Percentiles rank a stretch among this genome's conserved stretches.
Conservation (phyloP, 2,797 vertebrate genomes). For the Coracias cyanogaster region DNA sequence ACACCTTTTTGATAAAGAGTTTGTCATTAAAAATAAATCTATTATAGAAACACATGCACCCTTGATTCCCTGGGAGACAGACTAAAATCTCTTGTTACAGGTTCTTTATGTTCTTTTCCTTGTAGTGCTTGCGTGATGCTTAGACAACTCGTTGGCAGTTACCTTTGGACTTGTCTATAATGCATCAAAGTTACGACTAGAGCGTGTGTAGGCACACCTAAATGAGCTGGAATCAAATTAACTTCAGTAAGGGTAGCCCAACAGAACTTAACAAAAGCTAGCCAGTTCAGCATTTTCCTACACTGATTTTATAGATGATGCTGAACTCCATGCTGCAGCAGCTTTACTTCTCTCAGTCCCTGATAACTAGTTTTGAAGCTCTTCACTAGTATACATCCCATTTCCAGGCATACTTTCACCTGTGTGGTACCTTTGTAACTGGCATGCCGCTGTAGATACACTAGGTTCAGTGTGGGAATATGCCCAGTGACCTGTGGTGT, state of each 20-base stretch:
- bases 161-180: background rate
- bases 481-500: background rate
- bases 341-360: background rate
- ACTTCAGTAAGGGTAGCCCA: background rate
- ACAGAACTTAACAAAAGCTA: background rate
- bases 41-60: background rate
- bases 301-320: background rate
- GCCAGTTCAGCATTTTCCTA: background rate
- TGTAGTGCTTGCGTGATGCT: background rate
- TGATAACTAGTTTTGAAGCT: background rate
- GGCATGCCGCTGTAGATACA: background rate
- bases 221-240: background rate
- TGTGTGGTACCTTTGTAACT: background rate
- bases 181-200: background rate
- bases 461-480: background rate
- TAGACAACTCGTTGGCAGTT: background rate
- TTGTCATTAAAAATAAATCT: conserved; percentile 24
- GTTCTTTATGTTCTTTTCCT: background rate
- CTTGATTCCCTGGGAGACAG: background rate
- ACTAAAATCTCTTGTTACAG: background rate
- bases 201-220: background rate
- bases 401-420: background rate
- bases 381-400: background rate
- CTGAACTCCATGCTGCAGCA: background rate
- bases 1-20: conserved; percentile 45